Conservation (phyloP, 2,797 vertebrate genomes). For the Malacoraja senta region DNA sequence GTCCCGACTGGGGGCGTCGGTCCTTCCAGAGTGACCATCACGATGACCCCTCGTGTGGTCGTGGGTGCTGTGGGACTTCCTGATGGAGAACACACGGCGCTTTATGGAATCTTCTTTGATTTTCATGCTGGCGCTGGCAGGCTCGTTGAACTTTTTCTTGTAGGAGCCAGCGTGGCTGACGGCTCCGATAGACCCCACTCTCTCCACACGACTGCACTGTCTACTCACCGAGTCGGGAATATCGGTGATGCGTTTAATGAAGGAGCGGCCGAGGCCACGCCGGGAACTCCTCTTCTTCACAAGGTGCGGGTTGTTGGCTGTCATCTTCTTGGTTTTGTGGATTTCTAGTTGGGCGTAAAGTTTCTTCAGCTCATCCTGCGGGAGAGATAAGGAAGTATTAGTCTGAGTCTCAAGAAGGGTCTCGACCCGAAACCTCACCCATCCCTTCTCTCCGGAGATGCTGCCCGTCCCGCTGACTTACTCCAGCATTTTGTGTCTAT, state of each 20-base stretch:
- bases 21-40: conserved; percentile 41
- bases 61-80: conserved; percentile 65
- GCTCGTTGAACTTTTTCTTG: conserved; percentile 48
- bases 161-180: conserved; percentile 59
- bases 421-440: too few species aligned
- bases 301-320: conserved; percentile 82
- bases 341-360: conserved; percentile 85
- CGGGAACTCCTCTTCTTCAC: conserved; percentile 71
- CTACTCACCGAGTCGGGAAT: conserved; percentile 66
- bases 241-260: conserved; percentile 69
- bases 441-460: too few species aligned
- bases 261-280: conserved; percentile 69
- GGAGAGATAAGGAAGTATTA: background rate
- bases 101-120: conserved; percentile 55
- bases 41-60: conserved; percentile 47
- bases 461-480: too few species aligned
- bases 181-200: conserved; percentile 53
- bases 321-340: conserved; percentile 82
- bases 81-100: conserved; percentile 52
- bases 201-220: conserved; percentile 65
- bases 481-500: too few species aligned
- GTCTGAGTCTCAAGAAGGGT: background rate
- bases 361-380: conserved; percentile 87
- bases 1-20: conserved; percentile 46
- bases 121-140: conserved; percentile 50